Evolutionary conservation across 2,888 invertebrate species (phyloP).

Genomic region (Deilephila elpenor): DNA sequence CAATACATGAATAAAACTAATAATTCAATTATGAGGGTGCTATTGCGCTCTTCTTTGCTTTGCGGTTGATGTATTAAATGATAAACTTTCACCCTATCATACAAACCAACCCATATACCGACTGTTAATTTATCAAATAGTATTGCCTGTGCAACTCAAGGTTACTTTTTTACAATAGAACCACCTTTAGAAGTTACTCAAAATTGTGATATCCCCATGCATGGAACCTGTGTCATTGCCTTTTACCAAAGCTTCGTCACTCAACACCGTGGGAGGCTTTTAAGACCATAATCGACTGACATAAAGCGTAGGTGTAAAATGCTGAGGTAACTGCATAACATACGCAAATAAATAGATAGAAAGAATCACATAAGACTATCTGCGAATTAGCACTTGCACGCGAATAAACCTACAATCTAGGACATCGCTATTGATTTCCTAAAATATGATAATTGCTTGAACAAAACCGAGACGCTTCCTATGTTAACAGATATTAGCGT

Average conservation of each 20-base stretch:
- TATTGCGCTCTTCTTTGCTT: too few relatives aligned
- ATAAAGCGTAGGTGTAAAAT: neutral
- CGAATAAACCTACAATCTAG: neutral
- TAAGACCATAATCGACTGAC: neutral
- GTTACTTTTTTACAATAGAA: neutral
- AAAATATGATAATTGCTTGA: neutral
- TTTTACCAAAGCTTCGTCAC: too few relatives aligned
- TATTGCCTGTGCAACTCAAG: neutral
- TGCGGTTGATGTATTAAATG: too few relatives aligned
- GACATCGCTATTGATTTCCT: neutral
- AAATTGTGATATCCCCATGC: too few relatives aligned
- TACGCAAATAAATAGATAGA: neutral
- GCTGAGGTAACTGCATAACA: neutral
- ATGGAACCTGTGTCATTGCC: too few relatives aligned
- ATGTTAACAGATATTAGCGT: constrained; percentile 6
- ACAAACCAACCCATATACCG: too few relatives aligned
- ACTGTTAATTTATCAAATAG: neutral
- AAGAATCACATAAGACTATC: neutral
- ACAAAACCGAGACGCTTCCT: neutral
- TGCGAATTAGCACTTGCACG: neutral
- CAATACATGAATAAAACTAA: too few relatives aligned
- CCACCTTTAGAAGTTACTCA: too few relatives aligned
- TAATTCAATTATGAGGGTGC: too few relatives aligned
- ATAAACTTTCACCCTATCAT: too few relatives aligned
- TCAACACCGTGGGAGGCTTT: too few relatives aligned